Evolutionary conservation across 1,140 invertebrate genomes (phyloP).

Genomic region (Brachionus manjavacas): DNA sequence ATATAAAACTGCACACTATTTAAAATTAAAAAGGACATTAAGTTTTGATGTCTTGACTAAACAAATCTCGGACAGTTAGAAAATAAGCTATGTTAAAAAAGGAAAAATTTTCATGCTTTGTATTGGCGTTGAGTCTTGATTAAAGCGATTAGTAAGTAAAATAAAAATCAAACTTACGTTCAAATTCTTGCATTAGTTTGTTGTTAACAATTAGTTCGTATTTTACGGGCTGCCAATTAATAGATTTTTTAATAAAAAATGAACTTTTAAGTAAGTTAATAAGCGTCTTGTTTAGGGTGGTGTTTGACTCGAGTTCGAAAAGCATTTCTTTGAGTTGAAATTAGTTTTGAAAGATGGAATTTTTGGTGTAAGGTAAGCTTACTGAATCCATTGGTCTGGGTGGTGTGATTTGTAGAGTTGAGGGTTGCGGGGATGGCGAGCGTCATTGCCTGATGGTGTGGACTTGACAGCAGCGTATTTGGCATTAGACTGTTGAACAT

Average conservation of each 20-base stretch:
- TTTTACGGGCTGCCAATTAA: conserved; percentile 29
- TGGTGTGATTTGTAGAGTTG: background rate
- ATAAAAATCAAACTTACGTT: background rate
- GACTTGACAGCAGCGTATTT: background rate
- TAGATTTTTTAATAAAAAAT: conserved; percentile 22
- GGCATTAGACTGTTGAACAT: conserved; percentile 29
- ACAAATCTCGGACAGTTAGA: background rate
- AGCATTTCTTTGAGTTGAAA: background rate
- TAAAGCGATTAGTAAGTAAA: conserved; percentile 5
- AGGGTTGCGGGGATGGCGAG: background rate
- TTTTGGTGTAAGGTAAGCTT: background rate
- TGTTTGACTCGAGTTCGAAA: background rate
- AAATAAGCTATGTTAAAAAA: background rate
- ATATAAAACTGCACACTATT: background rate
- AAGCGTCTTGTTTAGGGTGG: background rate
- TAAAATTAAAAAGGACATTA: background rate
- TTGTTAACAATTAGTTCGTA: conserved; percentile 25
- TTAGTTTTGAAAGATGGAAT: background rate
- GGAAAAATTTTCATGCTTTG: background rate
- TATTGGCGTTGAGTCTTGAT: background rate
- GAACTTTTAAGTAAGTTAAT: conserved; percentile 27
- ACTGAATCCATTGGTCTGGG: background rate
- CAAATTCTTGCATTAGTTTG: conserved; percentile 37
- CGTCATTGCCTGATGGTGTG: background rate
- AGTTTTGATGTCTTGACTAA: background rate